Base-by-base conservation (phyloP, 2,113 vertebrate genomes). In the Nymphicus hollandicus region DNA sequence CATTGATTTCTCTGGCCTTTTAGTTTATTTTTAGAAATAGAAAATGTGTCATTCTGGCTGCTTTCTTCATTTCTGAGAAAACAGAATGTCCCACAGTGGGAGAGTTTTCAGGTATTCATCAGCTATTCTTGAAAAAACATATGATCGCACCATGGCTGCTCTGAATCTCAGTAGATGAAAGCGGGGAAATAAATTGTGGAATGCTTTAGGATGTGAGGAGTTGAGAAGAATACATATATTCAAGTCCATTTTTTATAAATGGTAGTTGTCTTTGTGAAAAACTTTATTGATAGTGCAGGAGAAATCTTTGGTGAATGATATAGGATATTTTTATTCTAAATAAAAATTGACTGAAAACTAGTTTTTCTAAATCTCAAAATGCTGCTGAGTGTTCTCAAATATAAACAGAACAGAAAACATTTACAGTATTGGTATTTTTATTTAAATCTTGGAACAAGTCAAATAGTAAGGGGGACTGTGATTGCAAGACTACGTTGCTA, bases 101-200 rank as follows among this genome's bases (percentile, higher is more conserved):
- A 95, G 95, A 95, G 93, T 95, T 97, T 95, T 98, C 95, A 94
- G 93, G 95, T 94, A 97, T 97, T 98, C 97, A 97, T 97, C 97
- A 96, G 91, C 97, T 94, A 94, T 93, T 97, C 97, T 97, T 97
- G 96, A 98, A 98, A 96, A 97, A 98, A 96, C 95, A 95, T 98
- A 80, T 92, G 97, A 98, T 98, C 98, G 96, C 93, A 95, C 96
- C 91, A 94, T 87, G 96, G 93, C 72, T 97, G 88, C 77, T 94
- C 91, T 91, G 97, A 96, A 96, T 96, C 92, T 93, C 89, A 81
- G 89, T 87, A 97, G 95, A 95, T 88, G 93, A 95, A 96, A 95
- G 90, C 50, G 69, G 93, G 73, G 84, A 85, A 96, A 72, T 85
- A 95, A 97, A 97, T 97, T 97, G 89, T 96, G 96, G 95, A 93